phyloP scores from a whole-genome alignment of 2,113 vertebrate genomes.

The Butorides virescens region DNA sequence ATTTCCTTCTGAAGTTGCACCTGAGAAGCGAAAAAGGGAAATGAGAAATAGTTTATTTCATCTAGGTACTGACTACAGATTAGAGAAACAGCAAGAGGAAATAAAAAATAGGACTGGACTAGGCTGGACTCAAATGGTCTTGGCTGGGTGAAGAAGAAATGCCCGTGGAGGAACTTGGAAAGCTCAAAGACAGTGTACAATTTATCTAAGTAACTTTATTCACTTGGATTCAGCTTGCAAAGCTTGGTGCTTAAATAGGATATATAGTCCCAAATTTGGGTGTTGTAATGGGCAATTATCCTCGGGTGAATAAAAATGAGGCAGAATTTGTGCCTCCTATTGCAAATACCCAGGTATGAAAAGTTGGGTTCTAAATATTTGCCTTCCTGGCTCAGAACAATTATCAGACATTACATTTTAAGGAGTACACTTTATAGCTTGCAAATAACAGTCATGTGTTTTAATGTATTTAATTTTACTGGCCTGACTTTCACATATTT shows the following conservation, averaged over 20 bases:
- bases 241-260: background rate
- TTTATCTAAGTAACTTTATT: constrained; percentile 58
- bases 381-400: constrained; percentile 27
- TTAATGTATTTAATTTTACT: constrained; percentile 59
- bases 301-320: background rate
- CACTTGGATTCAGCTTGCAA: background rate
- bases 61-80: constrained; percentile 33
- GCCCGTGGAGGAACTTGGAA: background rate
- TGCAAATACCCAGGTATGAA: background rate
- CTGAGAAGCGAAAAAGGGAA: constrained; percentile 63
- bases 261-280: background rate
- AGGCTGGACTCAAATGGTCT: background rate
- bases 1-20: constrained; percentile 64
- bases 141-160: background rate
- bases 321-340: background rate
- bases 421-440: constrained; percentile 22
- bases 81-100: background rate
- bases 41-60: constrained; percentile 41
- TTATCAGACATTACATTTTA: constrained; percentile 46
- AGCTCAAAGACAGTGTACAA: background rate
- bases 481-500: constrained; percentile 37
- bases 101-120: background rate
- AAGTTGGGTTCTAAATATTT: constrained; percentile 48
- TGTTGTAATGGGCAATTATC: background rate
- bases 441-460: constrained; percentile 48